Percentiles rank a stretch among this genome's conserved stretches.
These are phyloP conservation scores for Aviceda subcristata DNA, from an alignment of 2,113 vertebrate genomes.

Conservation along the genomic window DNA sequence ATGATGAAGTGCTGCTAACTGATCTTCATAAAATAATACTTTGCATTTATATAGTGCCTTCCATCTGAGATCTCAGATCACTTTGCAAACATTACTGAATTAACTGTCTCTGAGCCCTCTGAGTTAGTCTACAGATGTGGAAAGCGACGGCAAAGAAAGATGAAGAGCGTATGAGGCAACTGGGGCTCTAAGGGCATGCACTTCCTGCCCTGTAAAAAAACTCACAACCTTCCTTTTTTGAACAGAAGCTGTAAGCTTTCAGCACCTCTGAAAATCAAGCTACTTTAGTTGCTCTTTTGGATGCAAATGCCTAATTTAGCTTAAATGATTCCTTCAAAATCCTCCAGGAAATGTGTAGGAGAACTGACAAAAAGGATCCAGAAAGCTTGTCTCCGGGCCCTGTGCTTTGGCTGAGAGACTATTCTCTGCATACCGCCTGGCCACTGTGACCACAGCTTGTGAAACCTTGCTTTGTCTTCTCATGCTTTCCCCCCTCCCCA, in stretches of 20 bases:
- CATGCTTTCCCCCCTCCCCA: neutral
- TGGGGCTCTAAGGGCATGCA: neutral
- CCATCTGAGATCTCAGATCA: conserved; percentile 19
- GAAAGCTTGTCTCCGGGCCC: neutral
- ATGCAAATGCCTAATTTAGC: conserved; percentile 17
- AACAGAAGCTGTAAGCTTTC: conserved; percentile 27
- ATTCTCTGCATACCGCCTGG: neutral
- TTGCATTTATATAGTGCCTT: conserved; percentile 48
- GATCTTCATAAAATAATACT: conserved; percentile 64
- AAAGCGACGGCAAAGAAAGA: neutral
- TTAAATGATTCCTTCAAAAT: conserved; percentile 28
- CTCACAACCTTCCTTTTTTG: neutral
- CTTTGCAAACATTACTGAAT: conserved; percentile 7
- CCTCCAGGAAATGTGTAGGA: conserved; percentile 20
- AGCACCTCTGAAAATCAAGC: conserved; percentile 15
- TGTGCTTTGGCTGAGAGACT: neutral
- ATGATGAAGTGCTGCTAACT: conserved; percentile 48
- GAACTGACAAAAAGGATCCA: conserved; percentile 3
- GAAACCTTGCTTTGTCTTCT: neutral
- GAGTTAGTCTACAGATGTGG: neutral
- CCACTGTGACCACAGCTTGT: neutral
- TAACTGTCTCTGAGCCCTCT: neutral
- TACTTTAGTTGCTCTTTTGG: conserved; percentile 11
- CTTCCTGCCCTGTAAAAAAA: neutral
- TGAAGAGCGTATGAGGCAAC: neutral